Evolutionary conservation across 2,888 invertebrate species (phyloP), one percentile per base, ranked within the genome.

Genomic region (Apantesis nais): DNA sequence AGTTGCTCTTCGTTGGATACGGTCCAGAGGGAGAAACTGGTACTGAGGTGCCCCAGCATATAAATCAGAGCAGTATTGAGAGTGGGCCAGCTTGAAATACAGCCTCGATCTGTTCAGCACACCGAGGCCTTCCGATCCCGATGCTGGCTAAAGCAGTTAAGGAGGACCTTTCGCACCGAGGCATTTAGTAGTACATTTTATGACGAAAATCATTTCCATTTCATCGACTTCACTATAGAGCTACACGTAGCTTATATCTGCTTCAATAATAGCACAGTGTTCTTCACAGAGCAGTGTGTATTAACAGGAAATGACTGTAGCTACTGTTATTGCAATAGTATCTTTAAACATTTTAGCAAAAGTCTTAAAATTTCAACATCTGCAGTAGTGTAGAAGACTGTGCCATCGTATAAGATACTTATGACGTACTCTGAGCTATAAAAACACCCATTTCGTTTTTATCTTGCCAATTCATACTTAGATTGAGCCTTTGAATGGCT

Each of bases 391-490:
- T 25, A 16, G 41, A 62, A 41, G 16, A 62, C 12, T 62, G 39
- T 37, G 29, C 25, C 19, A 41, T 19, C 41, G 62, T 41, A 12
- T 8, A 44, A 44, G 22, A 64, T 44, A 64, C 12, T 64, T 41
- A 9, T 52, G 12, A 11, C 12, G 52, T 52, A 52, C 11, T n/a
- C 52, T 25, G 58, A 37, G 37, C 22, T 65, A 65, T 65, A 52
- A 65, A 65, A 65, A 34, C 65, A 34, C 48, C 65, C 65, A 44
- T 65, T n/a, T 71, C 70, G 52, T 71, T 73, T 65, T 63, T 55
- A 67, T 69, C 74, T 55, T 44, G 65, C 62, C 64, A 66, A 65
- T 66, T 60, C 67, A 67, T 44, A 66, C 70, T 62, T 29, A 69
- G 67, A 63, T 63, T 61, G 69, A 66, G 70, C 58, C 55, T 31